Base-by-base conservation (phyloP, 1,140 invertebrate genomes). In the Anagrus nilaparvatae region DNA sequence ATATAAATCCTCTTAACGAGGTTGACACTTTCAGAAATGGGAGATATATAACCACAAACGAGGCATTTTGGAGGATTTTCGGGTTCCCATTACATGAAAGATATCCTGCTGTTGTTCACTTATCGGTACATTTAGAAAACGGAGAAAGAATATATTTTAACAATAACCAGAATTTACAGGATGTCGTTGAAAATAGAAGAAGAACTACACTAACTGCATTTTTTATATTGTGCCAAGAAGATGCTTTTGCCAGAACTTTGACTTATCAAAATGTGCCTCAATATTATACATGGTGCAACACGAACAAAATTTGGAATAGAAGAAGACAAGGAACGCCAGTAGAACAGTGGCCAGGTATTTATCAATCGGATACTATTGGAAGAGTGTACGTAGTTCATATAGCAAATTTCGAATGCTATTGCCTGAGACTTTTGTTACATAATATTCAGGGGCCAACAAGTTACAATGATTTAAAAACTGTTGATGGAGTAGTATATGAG, bases 31-130 rank as follows among this genome's bases (percentile, higher is more conserved):
- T 57, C 40, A 39, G 63, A 52, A 51, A 50, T 31, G 55, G 54
- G 0, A 10, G 61, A 40, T 64, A 64, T 44, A 48, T 68, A 3
- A 55, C 54, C 28, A 34, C 35, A 23, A 51, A 53, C 37, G 63
- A 71, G 55, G 67, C 67, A 25, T 44, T 52, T 40, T 70, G 61
- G 61, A 43, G 54, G 32, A 60, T 71, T 28, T 53, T 61, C 8
- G 17, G 43, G 47, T 9, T 52, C 42, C 25, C 13, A 13, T 9
- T 14, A 41, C 28, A 29, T 47, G 23, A 49, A 25, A 46, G 12
- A 12, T 12, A 27, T 12, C 24, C 12, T 7, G 12, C 24, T 7
- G 24, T 27, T 6, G 12, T 27, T 27, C 24, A 27, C 24, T 12
- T 27, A 7, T 7, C 24, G 6, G 24, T 27, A 6, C 24, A 27